These are phyloP conservation scores for Tragopan temminckii DNA, from an alignment of 2,797 vertebrate species.

Conservation along the genomic window DNA sequence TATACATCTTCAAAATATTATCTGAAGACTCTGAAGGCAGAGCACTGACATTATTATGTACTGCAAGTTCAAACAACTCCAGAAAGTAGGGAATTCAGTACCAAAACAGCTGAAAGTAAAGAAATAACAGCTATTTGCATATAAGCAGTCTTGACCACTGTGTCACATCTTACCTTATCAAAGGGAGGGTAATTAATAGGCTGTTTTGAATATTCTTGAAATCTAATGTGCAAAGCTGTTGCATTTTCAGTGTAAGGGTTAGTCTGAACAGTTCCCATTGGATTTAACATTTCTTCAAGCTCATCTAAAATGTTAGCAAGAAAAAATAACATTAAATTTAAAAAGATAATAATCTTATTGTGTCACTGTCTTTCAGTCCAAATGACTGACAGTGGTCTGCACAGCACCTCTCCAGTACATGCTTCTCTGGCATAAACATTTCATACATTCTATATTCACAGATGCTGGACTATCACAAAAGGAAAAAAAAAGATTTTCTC, in stretches of 20 bases:
- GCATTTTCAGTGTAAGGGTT: slow-evolving; percentile 98
- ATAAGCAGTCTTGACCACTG: neutral
- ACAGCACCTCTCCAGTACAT: neutral
- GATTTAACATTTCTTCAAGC: slow-evolving; percentile 99
- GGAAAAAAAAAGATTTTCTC: neutral
- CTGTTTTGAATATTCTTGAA: slow-evolving; percentile 89
- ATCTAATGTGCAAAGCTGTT: slow-evolving; percentile 92
- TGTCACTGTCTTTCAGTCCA: neutral
- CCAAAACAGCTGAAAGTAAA: neutral
- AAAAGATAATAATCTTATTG: neutral
- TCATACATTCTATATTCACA: neutral
- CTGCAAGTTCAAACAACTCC: neutral
- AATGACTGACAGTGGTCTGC: neutral
- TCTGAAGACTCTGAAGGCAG: neutral
- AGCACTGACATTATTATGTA: rapidly evolving
- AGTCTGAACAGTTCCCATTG: slow-evolving; percentile 96
- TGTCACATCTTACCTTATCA: slow-evolving; percentile 89
- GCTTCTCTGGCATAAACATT: neutral
- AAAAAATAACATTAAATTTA: slow-evolving; percentile 5
- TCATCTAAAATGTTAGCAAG: slow-evolving; percentile 87
- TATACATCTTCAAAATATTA: neutral
- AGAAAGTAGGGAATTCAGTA: neutral
- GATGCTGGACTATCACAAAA: neutral
- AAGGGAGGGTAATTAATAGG: slow-evolving; percentile 93
- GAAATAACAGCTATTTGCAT: neutral